Base-by-base conservation (phyloP, 2,797 vertebrate species). In the Galago senegalensis region DNA sequence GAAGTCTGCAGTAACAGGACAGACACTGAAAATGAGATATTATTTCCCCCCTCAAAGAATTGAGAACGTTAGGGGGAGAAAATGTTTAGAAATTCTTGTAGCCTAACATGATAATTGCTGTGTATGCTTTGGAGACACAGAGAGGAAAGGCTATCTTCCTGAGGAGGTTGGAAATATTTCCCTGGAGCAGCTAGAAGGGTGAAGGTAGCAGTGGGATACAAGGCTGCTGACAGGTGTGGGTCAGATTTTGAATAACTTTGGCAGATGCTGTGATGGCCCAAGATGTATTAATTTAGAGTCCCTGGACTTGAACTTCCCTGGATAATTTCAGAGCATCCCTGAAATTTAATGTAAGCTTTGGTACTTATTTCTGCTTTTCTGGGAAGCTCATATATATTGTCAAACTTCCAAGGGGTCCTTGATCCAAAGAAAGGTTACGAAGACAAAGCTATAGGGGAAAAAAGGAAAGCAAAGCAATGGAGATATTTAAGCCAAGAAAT, bases 11-110 rank as follows among this genome's bases (percentile, higher is more conserved):
- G 13, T 46, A 67, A 79, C n/a, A 21, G 34, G 10, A 73, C 20
- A 82, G 40, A 85, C 92, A 72, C 2, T 29, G 23, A 89, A 85
- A 27, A 37, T 40, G 25, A 70, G 43, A 49, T 69, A 69, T 31
- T 49, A 61, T 70, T 43, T 10, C 27, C 94, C 4, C 87, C 27
- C 31, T 63, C 70, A 88, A 76, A 86, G 17, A 86, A 49, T 11
- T 85, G 40, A 70, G 65, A 92, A 2, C 3, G 70, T 29, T 77
- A 53, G 4, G 5, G 70, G 27, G 16, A 94, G 56, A 96, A 86
- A 92, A 61, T 18, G 27, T 87, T 89, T 79, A 83, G 58, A 93
- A 96, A 92, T 43, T 43, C 13, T 83, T 63, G n/a, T 67, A 92
- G 11, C 27, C 20, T 53, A 37, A 56, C 31, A n/a, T 92, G 34